Conservation (phyloP, 2,113 vertebrate genomes). For the Clarias magur region DNA sequence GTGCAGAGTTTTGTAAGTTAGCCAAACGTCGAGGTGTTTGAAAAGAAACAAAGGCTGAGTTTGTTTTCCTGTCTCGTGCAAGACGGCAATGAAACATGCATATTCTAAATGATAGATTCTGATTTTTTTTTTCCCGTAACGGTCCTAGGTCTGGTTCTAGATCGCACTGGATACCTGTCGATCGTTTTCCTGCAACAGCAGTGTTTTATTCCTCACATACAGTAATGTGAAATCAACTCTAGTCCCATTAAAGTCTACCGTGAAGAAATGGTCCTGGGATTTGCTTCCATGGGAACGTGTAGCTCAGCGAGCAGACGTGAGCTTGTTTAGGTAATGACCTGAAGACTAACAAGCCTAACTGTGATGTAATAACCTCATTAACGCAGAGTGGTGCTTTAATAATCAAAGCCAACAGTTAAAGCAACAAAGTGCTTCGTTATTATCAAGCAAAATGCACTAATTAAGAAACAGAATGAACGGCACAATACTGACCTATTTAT, state of each 20-base stretch:
- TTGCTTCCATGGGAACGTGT: not conserved
- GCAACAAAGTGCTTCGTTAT: constrained; percentile 28
- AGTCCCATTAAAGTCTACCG: not conserved
- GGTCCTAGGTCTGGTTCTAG: not conserved
- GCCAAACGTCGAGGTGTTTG: not conserved
- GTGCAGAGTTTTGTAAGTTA: not conserved
- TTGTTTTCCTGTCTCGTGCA: not conserved
- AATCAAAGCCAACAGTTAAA: not conserved
- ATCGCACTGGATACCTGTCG: no score
- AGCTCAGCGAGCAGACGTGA: constrained; percentile 22
- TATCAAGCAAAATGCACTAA: not conserved
- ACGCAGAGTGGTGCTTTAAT: constrained; percentile 16
- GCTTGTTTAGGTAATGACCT: constrained; percentile 12
- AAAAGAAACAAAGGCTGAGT: not conserved
- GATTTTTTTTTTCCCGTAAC: not conserved
- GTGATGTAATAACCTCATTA: constrained; percentile 49
- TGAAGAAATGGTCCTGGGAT: not conserved
- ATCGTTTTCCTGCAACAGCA: not conserved
- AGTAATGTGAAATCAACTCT: not conserved
- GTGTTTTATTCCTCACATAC: not conserved
- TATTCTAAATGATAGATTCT: not conserved
- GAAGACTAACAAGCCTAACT: constrained; percentile 39
- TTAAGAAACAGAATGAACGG: not conserved
- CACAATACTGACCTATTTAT: not conserved
- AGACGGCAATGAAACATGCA: no score